phyloP scores from a whole-genome alignment of 2,888 invertebrate species.

The Eupeodes latifasciatus region DNA sequence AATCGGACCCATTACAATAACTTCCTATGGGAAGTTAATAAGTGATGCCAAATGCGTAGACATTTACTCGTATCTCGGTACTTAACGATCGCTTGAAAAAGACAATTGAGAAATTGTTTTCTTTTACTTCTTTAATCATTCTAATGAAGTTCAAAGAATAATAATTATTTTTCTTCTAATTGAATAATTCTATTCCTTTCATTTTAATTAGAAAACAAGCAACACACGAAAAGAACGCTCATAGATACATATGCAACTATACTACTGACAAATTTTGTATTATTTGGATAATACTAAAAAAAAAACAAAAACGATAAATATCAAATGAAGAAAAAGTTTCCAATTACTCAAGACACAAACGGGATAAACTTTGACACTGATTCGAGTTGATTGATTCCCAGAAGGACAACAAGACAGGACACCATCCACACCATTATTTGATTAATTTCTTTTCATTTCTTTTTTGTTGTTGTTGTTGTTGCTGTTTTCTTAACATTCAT shows the following conservation, averaged over 20 bases:
- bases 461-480: not conserved
- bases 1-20: too few relatives aligned
- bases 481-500: not conserved
- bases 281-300: not conserved
- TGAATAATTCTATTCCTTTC: not conserved
- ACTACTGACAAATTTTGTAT: not conserved
- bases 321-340: constrained; percentile 50
- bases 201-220: constrained; percentile 52
- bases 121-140: too few relatives aligned
- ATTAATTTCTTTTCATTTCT: constrained; percentile 16
- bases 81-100: too few relatives aligned
- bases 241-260: not conserved
- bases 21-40: too few relatives aligned
- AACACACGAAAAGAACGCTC: not conserved
- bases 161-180: not conserved
- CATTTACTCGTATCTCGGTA: too few relatives aligned
- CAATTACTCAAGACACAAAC: constrained; percentile 60
- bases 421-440: constrained; percentile 57
- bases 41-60: too few relatives aligned
- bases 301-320: not conserved
- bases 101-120: too few relatives aligned
- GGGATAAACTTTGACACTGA: constrained; percentile 70
- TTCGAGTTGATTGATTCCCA: constrained; percentile 67
- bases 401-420: constrained; percentile 55
- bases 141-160: not conserved